Evolutionary conservation across 2,113 vertebrate genomes (phyloP), one percentile per base, ranked within the genome.

Genomic region (Callospermophilus lateralis): DNA sequence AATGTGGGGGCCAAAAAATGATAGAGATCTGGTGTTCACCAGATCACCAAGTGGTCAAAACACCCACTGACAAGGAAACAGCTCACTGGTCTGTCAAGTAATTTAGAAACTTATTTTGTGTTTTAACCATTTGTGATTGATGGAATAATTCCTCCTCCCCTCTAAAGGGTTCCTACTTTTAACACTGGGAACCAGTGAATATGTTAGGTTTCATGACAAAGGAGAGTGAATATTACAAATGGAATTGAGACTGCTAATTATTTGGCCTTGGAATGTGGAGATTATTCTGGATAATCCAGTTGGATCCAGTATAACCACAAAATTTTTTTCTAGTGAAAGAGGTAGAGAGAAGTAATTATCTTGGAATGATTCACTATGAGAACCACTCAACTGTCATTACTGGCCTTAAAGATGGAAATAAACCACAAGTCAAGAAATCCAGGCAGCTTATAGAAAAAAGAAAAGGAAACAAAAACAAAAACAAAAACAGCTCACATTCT

Each of bases 1-100:
- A 85, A 72, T 1, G 11, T 1, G 16, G 26, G 17, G 6, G 13
- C 3, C 9, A 55, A 26, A 51, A 79, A 45, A 1, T 37, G 9
- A 37, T 6, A 26, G 48, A 16, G 4, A 8, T 3, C 5, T 68
- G 28, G 3, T 1, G 24, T 1, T 7, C 13, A 45, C 45, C 26
- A 32, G 72, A 28, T 12, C 8, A 6, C 24, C 2, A 51, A 73
- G 3, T 22, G 10, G 10, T 63, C 37, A 76, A 34, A 26, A 6
- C 19, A 28, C 2, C 0, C 58, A 78, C 8, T 9, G 22, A 32
- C 7, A 3, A 58, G 22, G 58, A 17, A 26, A 34, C 48, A 4
- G 22, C 32, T 87, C 24, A 1, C 0, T 48, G 30, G 34, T 22
- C 6, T 53, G 0, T 53, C 28, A n/a, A 51, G 7, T 48, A 24